Conservation (phyloP, 2,888 invertebrate species). For the Eupithecia dodoneata region DNA sequence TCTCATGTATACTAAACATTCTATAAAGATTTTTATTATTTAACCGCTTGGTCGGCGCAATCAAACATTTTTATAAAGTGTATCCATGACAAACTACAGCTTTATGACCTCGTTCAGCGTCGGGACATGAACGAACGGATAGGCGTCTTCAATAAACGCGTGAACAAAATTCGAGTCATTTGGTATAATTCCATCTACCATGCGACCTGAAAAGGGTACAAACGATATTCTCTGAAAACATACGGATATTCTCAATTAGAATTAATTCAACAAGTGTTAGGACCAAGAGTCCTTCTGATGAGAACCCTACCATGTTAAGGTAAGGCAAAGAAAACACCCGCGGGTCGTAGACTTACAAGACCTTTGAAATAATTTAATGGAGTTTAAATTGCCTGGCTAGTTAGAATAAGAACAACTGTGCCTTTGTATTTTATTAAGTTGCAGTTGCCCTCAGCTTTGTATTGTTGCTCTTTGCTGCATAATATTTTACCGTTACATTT, state of each 20-base stretch:
- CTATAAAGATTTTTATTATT: no score
- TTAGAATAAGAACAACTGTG: constrained; percentile 8
- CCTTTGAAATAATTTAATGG: constrained; percentile 33
- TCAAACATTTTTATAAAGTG: no score
- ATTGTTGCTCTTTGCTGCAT: background rate
- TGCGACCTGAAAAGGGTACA: background rate
- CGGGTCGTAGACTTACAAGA: constrained; percentile 20
- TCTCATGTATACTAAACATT: no score
- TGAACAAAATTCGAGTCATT: background rate
- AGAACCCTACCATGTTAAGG: constrained; percentile 19
- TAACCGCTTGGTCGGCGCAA: no score
- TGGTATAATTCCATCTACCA: background rate
- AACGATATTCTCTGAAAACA: background rate
- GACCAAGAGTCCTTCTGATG: constrained; percentile 4
- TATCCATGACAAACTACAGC: no score
- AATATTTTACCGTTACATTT: background rate
- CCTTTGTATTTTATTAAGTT: background rate
- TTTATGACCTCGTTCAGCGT: no score
- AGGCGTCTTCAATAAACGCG: no score
- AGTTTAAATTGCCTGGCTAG: constrained; percentile 27
- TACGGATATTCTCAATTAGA: background rate
- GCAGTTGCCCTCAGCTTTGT: background rate
- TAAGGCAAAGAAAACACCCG: constrained; percentile 29
- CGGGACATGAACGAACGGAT: no score
- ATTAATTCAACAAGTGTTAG: background rate